These are phyloP conservation scores for Nomada lathburiana DNA, from an alignment of 2,888 invertebrate genomes.

Conservation along the genomic window DNA sequence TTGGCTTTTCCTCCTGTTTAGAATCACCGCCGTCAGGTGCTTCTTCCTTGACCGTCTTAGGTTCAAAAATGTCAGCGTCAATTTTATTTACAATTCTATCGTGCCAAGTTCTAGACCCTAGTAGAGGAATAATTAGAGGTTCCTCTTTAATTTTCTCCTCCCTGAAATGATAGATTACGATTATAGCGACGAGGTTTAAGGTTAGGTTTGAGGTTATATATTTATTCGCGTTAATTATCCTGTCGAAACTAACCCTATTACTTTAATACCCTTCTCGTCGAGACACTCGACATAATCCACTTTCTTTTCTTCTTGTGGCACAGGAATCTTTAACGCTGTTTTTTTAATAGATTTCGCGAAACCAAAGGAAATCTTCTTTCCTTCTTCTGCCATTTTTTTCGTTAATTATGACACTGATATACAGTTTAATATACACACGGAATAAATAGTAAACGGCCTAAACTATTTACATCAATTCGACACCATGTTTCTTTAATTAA, in stretches of 20 bases:
- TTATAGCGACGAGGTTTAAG: neutral
- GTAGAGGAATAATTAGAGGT: slow-evolving; percentile 89
- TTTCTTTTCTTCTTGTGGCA: slow-evolving; percentile 84
- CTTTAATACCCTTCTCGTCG: slow-evolving; percentile 91
- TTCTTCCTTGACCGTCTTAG: slow-evolving; percentile 67
- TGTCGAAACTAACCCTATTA: slow-evolving; percentile 88
- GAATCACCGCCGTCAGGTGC: slow-evolving; percentile 15
- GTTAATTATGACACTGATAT: slow-evolving; percentile 6
- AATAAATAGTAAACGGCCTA: slow-evolving; percentile 12
- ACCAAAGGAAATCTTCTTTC: slow-evolving; percentile 92
- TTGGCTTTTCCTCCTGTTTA: slow-evolving; percentile 5
- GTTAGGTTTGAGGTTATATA: slow-evolving; percentile 54
- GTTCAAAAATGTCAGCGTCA: slow-evolving; percentile 83
- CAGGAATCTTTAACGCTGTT: slow-evolving; percentile 82
- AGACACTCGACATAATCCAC: slow-evolving; percentile 91
- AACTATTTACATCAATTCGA: slow-evolving; percentile 22
- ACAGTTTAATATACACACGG: neutral
- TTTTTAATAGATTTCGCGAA: slow-evolving; percentile 90
- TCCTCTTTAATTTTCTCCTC: slow-evolving; percentile 85
- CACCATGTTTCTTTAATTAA: slow-evolving; percentile 23
- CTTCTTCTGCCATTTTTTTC: slow-evolving; percentile 83
- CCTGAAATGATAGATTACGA: slow-evolving; percentile 81
- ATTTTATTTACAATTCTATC: slow-evolving; percentile 85
- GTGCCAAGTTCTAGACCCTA: slow-evolving; percentile 79
- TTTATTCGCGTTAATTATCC: neutral